Evolutionary conservation across 2,888 invertebrate species (phyloP).

Genomic region (Isoperla grammatica): DNA sequence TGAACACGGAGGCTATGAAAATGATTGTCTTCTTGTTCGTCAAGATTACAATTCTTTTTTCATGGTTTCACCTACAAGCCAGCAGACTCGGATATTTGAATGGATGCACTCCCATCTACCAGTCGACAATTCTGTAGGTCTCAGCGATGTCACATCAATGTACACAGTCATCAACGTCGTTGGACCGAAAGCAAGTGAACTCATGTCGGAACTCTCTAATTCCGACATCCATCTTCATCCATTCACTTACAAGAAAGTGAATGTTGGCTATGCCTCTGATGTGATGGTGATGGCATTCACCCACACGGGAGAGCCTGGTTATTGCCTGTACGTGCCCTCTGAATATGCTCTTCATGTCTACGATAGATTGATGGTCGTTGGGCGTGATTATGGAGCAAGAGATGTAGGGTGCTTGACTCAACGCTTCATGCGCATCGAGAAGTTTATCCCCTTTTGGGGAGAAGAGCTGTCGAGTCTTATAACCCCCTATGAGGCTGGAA

Average conservation of each 20-base stretch:
- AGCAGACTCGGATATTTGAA: conserved; percentile 64
- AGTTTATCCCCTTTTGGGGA: conserved; percentile 68
- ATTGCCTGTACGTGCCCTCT: conserved; percentile 62
- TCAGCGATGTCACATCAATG: conserved; percentile 65
- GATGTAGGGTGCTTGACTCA: conserved; percentile 64
- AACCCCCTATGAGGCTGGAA: conserved; percentile 59
- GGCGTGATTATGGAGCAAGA: conserved; percentile 59
- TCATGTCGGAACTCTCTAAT: conserved; percentile 59
- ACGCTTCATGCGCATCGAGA: conserved; percentile 60
- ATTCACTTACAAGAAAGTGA: conserved; percentile 59
- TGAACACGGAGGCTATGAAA: conserved; percentile 63
- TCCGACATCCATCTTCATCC: conserved; percentile 55
- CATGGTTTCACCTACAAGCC: conserved; percentile 73
- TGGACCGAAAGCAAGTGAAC: conserved; percentile 60
- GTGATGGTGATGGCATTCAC: conserved; percentile 66
- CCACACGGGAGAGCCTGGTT: conserved; percentile 66
- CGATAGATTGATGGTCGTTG: conserved; percentile 58
- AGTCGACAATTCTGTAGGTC: conserved; percentile 52
- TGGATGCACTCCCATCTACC: conserved; percentile 64
- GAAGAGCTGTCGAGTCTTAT: conserved; percentile 58
- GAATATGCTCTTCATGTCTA: conserved; percentile 71
- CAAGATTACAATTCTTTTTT: conserved; percentile 57
- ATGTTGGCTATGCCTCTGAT: conserved; percentile 62
- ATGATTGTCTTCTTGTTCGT: conserved; percentile 65
- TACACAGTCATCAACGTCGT: conserved; percentile 66